A percentile compares a stretch with the other conserved stretches of the same genome.
These are phyloP conservation scores for Trissolcus basalis DNA, from an alignment of 1,140 invertebrate genomes.

Conservation along the genomic window DNA sequence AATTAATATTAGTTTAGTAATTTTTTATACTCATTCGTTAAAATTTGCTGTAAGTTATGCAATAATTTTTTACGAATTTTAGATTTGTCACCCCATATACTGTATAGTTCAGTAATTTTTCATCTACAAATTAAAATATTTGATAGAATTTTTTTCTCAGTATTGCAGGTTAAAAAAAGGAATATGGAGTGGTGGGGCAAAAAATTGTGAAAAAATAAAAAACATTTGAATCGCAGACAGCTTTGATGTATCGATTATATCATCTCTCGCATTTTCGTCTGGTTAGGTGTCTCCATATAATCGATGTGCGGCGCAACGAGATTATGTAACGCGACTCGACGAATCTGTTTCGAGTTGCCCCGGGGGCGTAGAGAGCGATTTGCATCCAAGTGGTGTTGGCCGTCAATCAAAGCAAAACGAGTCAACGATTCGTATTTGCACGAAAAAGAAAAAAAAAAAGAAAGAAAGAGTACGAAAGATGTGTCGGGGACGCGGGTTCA, in stretches of 20 bases:
- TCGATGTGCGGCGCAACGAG: slow-evolving; percentile 12
- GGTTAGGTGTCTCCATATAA: slow-evolving; percentile 24
- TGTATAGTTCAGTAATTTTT: too few species aligned
- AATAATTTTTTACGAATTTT: too few species aligned
- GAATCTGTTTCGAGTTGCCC: slow-evolving; percentile 21
- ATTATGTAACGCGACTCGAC: slow-evolving; percentile 37
- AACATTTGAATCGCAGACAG: not conserved
- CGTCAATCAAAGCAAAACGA: slow-evolving; percentile 55
- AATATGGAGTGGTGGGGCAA: too few species aligned
- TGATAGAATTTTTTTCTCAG: too few species aligned
- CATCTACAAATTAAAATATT: too few species aligned
- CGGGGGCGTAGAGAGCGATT: slow-evolving; percentile 24
- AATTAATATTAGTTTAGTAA: too few species aligned
- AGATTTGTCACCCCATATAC: too few species aligned
- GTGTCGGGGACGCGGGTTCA: too few species aligned
- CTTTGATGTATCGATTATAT: slow-evolving; percentile 37
- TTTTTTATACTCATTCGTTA: too few species aligned
- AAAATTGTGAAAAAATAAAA: not conserved
- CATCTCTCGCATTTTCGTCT: slow-evolving; percentile 30
- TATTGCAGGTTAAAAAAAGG: too few species aligned
- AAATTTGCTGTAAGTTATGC: too few species aligned
- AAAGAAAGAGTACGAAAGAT: slow-evolving; percentile 29
- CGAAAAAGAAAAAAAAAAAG: slow-evolving; percentile 10
- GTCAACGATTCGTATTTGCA: slow-evolving; percentile 61
- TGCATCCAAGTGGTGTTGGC: slow-evolving; percentile 53